A percentile compares a stretch with the other conserved stretches of the same genome.
Evolutionary conservation across 1,140 invertebrate genomes (phyloP).

Genomic region (Thaumatotibia leucotreta): DNA sequence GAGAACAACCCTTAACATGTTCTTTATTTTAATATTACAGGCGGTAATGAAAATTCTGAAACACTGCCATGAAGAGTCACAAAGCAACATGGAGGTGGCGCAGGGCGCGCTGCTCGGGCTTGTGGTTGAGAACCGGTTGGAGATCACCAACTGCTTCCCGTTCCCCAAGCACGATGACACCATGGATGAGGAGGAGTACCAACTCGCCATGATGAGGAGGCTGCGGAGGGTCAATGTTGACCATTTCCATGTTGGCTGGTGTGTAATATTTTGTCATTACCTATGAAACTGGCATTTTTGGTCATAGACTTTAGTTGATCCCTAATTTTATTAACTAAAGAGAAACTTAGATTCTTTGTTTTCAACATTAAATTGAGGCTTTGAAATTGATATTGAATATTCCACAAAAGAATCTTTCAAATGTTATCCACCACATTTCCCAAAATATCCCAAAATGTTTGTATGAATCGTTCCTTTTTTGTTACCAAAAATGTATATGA

Average conservation of each 20-base stretch:
- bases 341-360: too few relatives aligned
- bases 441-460: too few relatives aligned
- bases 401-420: too few relatives aligned
- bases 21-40: slow-evolving; percentile 75
- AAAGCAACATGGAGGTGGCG: slow-evolving; percentile 95
- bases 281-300: too few relatives aligned
- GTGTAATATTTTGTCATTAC: slow-evolving; percentile 18
- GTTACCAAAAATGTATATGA: too few relatives aligned
- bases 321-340: too few relatives aligned
- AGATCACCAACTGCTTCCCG: slow-evolving; percentile 99
- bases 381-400: too few relatives aligned
- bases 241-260: slow-evolving; percentile 99
- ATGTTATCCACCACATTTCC: too few relatives aligned
- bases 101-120: slow-evolving; percentile 97
- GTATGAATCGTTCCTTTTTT: too few relatives aligned
- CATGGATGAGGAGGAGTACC: slow-evolving; percentile 97
- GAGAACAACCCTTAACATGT: background rate
- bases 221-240: slow-evolving; percentile 98
- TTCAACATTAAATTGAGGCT: too few relatives aligned
- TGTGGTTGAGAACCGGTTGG: slow-evolving; percentile 94
- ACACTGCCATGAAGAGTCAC: slow-evolving; percentile 98
- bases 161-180: slow-evolving; percentile 95
- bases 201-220: slow-evolving; percentile 97
- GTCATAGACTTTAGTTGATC: too few relatives aligned
- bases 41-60: slow-evolving; percentile 99